Base-by-base conservation (phyloP, 2,797 vertebrate genomes). In the Rhadinocentrus ornatus region DNA sequence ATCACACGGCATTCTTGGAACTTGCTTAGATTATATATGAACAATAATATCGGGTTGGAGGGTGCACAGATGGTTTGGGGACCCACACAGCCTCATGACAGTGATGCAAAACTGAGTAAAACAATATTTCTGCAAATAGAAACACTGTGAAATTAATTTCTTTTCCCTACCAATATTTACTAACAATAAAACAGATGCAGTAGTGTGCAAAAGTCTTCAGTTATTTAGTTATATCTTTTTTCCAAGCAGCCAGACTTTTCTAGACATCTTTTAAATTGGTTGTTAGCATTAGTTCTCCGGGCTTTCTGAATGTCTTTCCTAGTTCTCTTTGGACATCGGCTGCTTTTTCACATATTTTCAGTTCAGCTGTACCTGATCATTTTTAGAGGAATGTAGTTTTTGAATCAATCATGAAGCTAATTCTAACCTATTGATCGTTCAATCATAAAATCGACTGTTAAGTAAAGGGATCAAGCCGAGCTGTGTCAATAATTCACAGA, bases 1-100 rank as follows among this genome's bases (percentile, higher is more conserved):
- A 83, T 72, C 61, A 8, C 59, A 68, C 60, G 24, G 59, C 66
- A 71, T 64, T 50, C 65, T 71, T 53, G 7, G 29, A 72, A 73
- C 59, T 73, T 76, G 62, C 53, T 44, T 0, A 5, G 54, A 83
- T 70, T 75, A 60, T 18, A 44, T n/a, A 60, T 53, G 46, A 53
- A 34, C n/a, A 65, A 34, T 60, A 8, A 55, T 3, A 2, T 10
- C 11, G 29, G 68, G 12, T 0, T n/a, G n/a, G 6, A 9, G 20
- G 44, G 4, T 12, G 37, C 24, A 50, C 8, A 66, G 62, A 65
- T 26, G 24, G 53, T 46, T 32, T 29, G 34, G 27, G 34, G 69
- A 48, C 26, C 10, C 20, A 48, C 2, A 59, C 69, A 66, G 35
- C 32, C 37, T 3, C 6, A 50, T 32, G 16, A 46, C 6, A 34